Percentiles rank a stretch among this genome's conserved stretches.
Conservation (phyloP, 2,888 invertebrate genomes). For the Spodoptera littoralis region DNA sequence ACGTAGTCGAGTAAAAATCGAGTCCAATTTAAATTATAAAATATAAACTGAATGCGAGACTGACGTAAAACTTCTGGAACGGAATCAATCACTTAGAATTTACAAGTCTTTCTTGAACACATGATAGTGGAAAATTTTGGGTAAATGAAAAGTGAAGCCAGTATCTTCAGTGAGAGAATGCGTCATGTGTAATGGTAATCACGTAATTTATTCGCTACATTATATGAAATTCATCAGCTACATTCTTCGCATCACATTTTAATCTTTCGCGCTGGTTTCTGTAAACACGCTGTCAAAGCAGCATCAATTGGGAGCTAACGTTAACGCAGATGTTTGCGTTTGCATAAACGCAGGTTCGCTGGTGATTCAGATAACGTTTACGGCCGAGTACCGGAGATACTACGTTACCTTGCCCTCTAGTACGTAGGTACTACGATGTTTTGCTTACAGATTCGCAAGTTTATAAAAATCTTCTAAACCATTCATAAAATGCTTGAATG, state of each 20-base stretch:
- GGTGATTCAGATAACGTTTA: constrained; percentile 68
- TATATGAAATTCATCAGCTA: constrained; percentile 22
- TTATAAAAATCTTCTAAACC: no score
- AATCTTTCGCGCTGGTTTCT: constrained; percentile 60
- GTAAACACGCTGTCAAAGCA: constrained; percentile 76
- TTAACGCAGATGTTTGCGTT: constrained; percentile 70
- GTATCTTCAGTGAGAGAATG: constrained; percentile 5
- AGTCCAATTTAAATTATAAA: not conserved
- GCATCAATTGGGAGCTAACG: constrained; percentile 71
- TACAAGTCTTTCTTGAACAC: constrained; percentile 16
- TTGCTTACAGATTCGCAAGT: constrained; percentile 13
- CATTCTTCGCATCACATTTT: constrained; percentile 59
- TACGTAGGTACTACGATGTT: constrained; percentile 65
- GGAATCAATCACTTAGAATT: constrained; percentile 34
- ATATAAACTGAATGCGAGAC: not conserved
- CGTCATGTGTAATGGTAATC: constrained; percentile 26
- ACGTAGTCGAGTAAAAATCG: not conserved
- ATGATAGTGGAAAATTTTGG: constrained; percentile 1
- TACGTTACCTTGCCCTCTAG: constrained; percentile 53
- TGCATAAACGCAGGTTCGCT: constrained; percentile 56
- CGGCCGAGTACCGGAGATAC: constrained; percentile 35
- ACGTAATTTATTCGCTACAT: constrained; percentile 25
- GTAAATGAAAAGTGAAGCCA: constrained; percentile 5
- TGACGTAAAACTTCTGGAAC: constrained; percentile 15
- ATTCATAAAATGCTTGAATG: no score